Evolutionary conservation across 1,140 invertebrate genomes (phyloP), one percentile per base, ranked within the genome.

Genomic region (Cydia pomonella): DNA sequence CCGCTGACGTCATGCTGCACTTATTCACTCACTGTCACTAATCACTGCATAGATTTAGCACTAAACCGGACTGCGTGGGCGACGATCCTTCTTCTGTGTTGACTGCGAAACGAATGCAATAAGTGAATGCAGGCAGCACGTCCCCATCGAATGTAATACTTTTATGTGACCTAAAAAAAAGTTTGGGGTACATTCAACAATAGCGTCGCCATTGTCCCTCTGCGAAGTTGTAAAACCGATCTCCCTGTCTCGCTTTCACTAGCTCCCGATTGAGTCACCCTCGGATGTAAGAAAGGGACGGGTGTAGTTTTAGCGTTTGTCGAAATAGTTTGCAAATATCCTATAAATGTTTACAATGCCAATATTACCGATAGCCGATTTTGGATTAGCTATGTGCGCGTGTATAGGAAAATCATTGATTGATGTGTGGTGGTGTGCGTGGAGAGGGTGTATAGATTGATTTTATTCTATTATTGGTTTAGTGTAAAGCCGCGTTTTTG

Each of bases 401-500:
- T 91, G 79, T 76, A 84, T 71, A 71, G 38, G 77, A 73, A 86
- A 84, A 88, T 87, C 87, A 91, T 91, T 89, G 91, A 92, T 92
- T 92, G 84, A 72, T 79, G 77, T 83, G 72, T 74, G 69, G 73
- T 81, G 74, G 90, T 91, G 84, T 89, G 86, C 69, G 89, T 88
- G 74, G 82, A 87, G 91, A 92, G 91, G 91, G 90, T 90, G 87
- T 89, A 87, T 92, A 85, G 89, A 93, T 93, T 92, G 90, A 91
- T 93, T 93, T 91, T 90, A 90, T 92, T 93, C 81, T 90, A 93
- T 93, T 93, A 93, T 92, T 91, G 91, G 89, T 92, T 93, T 92
- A 90, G 87, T 86, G 84, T 91, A 90, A 91, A 92, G 89, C 91
- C 91, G 78, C 90, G 89, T 92, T 91, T 93, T 87, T 93, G 91